Conservation (phyloP, 2,113 vertebrate species). For the Onychostruthus taczanowskii region DNA sequence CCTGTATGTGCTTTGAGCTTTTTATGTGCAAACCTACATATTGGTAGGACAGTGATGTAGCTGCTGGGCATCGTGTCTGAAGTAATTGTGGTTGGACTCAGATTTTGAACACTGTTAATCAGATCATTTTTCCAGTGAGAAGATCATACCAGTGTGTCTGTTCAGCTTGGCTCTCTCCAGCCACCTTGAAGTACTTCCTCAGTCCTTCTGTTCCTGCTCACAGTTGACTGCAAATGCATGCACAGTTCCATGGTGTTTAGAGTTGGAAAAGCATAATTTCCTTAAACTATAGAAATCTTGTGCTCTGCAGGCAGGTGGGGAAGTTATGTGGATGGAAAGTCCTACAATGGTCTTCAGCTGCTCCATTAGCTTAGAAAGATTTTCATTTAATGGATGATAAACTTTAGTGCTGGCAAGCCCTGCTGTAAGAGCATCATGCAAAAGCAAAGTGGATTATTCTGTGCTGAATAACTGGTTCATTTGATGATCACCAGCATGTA, state of each 20-base stretch:
- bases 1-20: neutral
- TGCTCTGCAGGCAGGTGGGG: neutral
- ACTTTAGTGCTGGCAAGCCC: neutral
- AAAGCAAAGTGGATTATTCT: neutral
- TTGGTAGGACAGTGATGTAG: neutral
- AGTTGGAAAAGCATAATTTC: neutral
- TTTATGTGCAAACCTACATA: neutral
- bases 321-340: neutral
- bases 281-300: neutral
- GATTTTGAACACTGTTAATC: neutral
- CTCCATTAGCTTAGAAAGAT: neutral
- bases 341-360: neutral
- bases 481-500: neutral
- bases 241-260: accelerated
- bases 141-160: neutral
- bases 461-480: neutral
- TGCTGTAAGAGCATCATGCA: neutral
- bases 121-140: neutral
- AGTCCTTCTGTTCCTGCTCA: neutral
- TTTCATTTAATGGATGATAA: neutral
- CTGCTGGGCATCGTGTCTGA: neutral
- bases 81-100: neutral
- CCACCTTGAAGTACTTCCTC: neutral
- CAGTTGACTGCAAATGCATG: neutral
- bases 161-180: neutral